phyloP scores from a whole-genome alignment of 2,888 invertebrate genomes.

The Parnassius mnemosyne region DNA sequence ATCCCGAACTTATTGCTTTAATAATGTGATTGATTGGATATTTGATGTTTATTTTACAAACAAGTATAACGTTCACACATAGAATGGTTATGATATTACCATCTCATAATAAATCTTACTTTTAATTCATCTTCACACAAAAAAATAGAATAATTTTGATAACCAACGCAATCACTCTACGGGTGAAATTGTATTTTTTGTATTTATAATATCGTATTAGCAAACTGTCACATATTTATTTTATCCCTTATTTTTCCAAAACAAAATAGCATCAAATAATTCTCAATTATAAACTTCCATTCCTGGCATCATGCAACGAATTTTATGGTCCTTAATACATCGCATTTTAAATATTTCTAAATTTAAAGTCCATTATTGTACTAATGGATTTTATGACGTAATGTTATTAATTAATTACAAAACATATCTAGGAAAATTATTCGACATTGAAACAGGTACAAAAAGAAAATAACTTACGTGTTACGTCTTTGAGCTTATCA shows the following conservation, averaged over 20 bases:
- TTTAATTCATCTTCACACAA: too few relatives aligned
- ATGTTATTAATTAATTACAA: background rate
- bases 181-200: too few relatives aligned
- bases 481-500: slow-evolving; percentile 73
- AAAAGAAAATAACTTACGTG: slow-evolving; percentile 53
- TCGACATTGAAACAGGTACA: background rate
- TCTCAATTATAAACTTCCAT: background rate
- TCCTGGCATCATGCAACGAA: slow-evolving; percentile 11
- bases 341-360: slow-evolving; percentile 7
- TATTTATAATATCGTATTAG: too few relatives aligned
- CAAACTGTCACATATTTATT: too few relatives aligned
- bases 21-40: too few relatives aligned
- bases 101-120: too few relatives aligned
- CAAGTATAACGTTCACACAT: too few relatives aligned
- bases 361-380: slow-evolving; percentile 3
- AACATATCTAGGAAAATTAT: background rate
- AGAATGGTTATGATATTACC: too few relatives aligned
- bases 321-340: slow-evolving; percentile 9
- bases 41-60: too few relatives aligned
- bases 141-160: too few relatives aligned
- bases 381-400: slow-evolving; percentile 7
- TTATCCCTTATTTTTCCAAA: background rate
- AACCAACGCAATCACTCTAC: too few relatives aligned
- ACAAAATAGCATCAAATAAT: background rate
- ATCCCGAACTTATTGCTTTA: too few relatives aligned